Evolutionary conservation across 2,797 vertebrate genomes (phyloP).

Genomic region (Apogon talboti): DNA sequence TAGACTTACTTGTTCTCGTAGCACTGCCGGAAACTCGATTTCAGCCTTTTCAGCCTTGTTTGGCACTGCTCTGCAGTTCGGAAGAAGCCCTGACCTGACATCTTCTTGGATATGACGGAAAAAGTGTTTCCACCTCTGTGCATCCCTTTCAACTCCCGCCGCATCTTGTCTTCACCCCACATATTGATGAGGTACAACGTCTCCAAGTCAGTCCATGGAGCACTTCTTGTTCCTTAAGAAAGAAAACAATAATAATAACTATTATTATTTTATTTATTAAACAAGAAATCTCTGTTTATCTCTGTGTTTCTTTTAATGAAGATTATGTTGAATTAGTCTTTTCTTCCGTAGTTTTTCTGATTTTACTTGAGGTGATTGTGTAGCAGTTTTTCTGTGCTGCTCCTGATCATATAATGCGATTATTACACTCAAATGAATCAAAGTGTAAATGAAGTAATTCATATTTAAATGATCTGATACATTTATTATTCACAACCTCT

Average conservation of each 20-base stretch:
- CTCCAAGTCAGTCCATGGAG: conserved; percentile 80
- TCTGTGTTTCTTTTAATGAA: too few species aligned
- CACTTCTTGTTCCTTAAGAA: conserved; percentile 70
- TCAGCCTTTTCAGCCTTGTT: conserved; percentile 79
- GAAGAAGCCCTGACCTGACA: conserved; percentile 74
- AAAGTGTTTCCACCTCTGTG: conserved; percentile 76
- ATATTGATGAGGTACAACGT: conserved; percentile 79
- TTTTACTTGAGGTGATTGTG: too few species aligned
- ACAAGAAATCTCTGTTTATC: too few species aligned
- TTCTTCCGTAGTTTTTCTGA: too few species aligned
- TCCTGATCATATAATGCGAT: too few species aligned
- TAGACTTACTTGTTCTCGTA: conserved; percentile 78
- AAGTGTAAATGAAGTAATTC: too few species aligned
- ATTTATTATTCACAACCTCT: too few species aligned
- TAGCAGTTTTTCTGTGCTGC: too few species aligned
- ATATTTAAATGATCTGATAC: too few species aligned
- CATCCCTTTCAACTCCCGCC: conserved; percentile 73
- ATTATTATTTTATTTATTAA: background rate
- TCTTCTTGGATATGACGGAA: conserved; percentile 76
- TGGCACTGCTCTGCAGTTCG: conserved; percentile 83
- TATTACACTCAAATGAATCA: too few species aligned
- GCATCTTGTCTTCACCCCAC: conserved; percentile 78
- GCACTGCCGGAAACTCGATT: conserved; percentile 79
- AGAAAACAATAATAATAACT: background rate
- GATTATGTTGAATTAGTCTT: too few species aligned